Evolutionary conservation across 2,888 invertebrate species (phyloP).

Genomic region (Chymomyza amoena): DNA sequence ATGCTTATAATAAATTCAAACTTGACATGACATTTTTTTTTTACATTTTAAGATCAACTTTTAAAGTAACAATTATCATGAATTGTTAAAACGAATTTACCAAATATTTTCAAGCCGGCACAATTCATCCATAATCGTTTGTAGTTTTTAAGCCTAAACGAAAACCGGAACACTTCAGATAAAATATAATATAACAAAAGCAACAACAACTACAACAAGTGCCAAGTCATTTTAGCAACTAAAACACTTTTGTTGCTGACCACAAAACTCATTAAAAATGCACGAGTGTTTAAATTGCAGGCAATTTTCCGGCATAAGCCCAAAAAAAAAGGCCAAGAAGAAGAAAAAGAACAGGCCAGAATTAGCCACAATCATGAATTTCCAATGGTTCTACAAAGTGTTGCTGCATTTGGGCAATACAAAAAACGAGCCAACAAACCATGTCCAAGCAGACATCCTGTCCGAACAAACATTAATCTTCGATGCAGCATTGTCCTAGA

Average conservation of each 20-base stretch:
- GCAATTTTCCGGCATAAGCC: conserved; percentile 35
- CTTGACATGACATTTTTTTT: no score
- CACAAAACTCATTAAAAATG: conserved; percentile 45
- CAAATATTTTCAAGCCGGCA: no score
- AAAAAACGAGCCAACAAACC: conserved; percentile 21
- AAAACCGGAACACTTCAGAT: no score
- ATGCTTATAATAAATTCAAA: no score
- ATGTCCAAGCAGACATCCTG: conserved; percentile 32
- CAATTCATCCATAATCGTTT: no score
- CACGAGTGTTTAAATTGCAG: conserved; percentile 31
- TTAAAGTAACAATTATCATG: no score
- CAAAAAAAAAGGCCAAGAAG: neutral
- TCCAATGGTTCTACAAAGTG: conserved; percentile 23
- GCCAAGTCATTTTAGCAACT: conserved; percentile 34
- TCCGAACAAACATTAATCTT: conserved; percentile 56
- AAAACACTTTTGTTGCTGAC: conserved; percentile 23
- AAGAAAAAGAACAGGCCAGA: neutral
- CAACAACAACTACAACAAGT: conserved; percentile 6
- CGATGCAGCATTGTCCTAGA: conserved; percentile 51
- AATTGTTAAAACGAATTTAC: no score
- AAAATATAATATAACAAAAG: neutral
- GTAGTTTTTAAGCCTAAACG: no score
- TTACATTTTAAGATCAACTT: no score
- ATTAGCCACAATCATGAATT: conserved; percentile 42
- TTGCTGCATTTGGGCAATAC: conserved; percentile 22